phyloP scores from a whole-genome alignment of 2,113 vertebrate species.

The Zapornia atra region DNA sequence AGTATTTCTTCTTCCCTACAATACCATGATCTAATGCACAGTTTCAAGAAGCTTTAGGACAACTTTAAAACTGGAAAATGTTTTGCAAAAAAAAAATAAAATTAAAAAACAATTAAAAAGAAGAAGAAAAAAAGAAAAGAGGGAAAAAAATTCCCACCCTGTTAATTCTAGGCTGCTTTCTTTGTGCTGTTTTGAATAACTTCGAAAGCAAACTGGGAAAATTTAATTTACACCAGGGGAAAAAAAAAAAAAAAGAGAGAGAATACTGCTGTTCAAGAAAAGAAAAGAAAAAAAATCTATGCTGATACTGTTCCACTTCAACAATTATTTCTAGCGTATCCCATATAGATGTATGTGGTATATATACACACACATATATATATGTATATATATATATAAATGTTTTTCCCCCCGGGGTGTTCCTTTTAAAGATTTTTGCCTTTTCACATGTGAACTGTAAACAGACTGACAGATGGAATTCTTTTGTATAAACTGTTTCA shows the following conservation, averaged over 20 bases:
- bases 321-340: slow-evolving; percentile 58
- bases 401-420: slow-evolving; percentile 35
- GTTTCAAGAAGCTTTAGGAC: slow-evolving; percentile 7
- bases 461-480: slow-evolving; percentile 81
- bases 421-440: slow-evolving; percentile 75
- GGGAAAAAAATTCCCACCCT: neutral
- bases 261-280: neutral
- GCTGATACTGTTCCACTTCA: slow-evolving; percentile 31
- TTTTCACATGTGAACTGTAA: slow-evolving; percentile 79
- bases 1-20: slow-evolving; percentile 55
- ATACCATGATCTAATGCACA: neutral
- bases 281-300: neutral
- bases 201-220: slow-evolving; percentile 62
- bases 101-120: no score
- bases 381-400: neutral
- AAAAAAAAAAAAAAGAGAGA: neutral
- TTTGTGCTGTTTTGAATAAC: slow-evolving; percentile 54
- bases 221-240: slow-evolving; percentile 47
- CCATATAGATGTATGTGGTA: neutral
- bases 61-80: slow-evolving; percentile 14
- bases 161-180: slow-evolving; percentile 26
- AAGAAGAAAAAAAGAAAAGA: neutral
- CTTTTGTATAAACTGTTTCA: slow-evolving; percentile 79
- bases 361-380: neutral
- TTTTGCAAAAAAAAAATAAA: neutral